Evolutionary conservation across 2,888 invertebrate species (phyloP), one percentile per base, ranked within the genome.

Genomic region (Diaprepes abbreviatus): DNA sequence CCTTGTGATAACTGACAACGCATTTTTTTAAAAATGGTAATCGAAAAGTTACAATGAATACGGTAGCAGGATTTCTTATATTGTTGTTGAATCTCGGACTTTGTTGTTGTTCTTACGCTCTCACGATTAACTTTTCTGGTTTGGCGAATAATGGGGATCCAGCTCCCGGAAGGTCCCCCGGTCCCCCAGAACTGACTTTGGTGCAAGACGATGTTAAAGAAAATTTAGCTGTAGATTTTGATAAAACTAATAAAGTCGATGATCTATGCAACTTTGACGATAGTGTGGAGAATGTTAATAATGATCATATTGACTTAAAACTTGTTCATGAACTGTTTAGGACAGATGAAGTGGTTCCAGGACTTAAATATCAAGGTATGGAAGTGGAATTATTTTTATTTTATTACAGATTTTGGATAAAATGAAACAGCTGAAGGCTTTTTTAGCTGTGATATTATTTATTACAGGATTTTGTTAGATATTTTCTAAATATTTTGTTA

Each of bases 131-230:
- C 60, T 78, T 76, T 50, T 74, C 76, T 1, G 74, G 75, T 31
- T 73, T 77, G 52, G 84, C 83, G 54, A 83, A 88, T 12, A 88
- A 85, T 75, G 89, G 89, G 62, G 90, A 90, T 80, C 90, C 90
- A 10, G 90, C 90, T 0, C 90, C 90, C 0, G 90, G 90, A 5
- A 85, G 90, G 36, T 90, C 90, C 0, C 90, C 90, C 5, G 67
- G 67, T 1, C 67, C 67, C 9, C 67, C 66, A 66, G 5, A 24
- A 40, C 16, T 19, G 6, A 3, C 28, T 4, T 1, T 35, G 6
- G 55, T 19, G 0, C 14, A 36, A 10, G 90, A 90, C 38, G 90
- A 90, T 75, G 14, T 90, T 89, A 55, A 60, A 65, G 66, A 64
- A 66, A 36, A 35, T 24, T 33, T 12, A 4, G 1, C 28, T 21